Conservation (phyloP, 2,797 vertebrate genomes). For the Corythornis leucogaster region DNA sequence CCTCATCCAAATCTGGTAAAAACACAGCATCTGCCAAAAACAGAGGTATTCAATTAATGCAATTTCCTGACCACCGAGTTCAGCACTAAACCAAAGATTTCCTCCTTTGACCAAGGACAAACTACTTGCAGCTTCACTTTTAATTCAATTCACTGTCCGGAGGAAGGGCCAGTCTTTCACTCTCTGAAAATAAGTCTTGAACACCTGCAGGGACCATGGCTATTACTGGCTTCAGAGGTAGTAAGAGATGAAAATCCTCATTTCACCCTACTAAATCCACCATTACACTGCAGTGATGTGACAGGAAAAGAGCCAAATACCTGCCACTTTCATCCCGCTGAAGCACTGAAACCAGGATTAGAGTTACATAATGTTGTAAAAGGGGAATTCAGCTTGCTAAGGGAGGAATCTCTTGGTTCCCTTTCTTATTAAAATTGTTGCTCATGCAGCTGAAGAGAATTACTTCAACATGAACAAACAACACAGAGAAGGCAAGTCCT, state of each 20-base stretch:
- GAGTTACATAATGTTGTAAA: background rate
- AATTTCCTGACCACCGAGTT: background rate
- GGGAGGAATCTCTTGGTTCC: background rate
- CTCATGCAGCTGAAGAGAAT: background rate
- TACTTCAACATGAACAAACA: background rate
- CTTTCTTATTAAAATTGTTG: background rate
- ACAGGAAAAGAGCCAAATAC: slow-evolving; percentile 50
- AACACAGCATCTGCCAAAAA: background rate
- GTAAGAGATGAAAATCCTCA: slow-evolving; percentile 38
- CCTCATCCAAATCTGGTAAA: background rate
- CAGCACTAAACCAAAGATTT: background rate
- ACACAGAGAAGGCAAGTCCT: background rate
- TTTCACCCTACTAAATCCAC: slow-evolving; percentile 52
- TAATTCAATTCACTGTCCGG: background rate
- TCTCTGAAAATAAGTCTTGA: background rate
- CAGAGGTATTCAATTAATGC: background rate
- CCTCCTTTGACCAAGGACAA: background rate
- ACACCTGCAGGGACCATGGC: background rate
- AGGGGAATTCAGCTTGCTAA: background rate
- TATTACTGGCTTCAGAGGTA: slow-evolving; percentile 8
- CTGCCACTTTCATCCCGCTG: slow-evolving; percentile 15
- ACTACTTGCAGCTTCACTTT: background rate
- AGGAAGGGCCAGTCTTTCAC: background rate
- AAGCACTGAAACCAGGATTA: slow-evolving; percentile 47
- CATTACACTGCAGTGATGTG: background rate